Percentiles rank a stretch among this genome's conserved stretches.
These are phyloP conservation scores for Crotalus helleri DNA, from an alignment of 2,113 vertebrate species.

Conservation along the genomic window DNA sequence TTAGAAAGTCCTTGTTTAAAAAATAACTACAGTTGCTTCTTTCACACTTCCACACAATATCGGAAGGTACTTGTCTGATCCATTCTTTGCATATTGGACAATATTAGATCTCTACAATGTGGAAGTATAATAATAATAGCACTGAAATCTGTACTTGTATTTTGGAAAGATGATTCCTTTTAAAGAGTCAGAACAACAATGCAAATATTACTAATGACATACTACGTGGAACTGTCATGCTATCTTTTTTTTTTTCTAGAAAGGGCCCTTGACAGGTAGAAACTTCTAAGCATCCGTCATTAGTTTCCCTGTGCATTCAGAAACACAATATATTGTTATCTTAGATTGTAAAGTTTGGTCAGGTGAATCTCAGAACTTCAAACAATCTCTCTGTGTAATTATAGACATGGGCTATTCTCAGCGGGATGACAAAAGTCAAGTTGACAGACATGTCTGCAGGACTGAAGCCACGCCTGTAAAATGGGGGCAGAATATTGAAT, in stretches of 20 bases:
- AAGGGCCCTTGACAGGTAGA: not conserved
- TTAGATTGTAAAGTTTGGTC: accelerated
- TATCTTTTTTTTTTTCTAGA: not conserved
- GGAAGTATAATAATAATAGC: not conserved
- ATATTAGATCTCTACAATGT: not conserved
- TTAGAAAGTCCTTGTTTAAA: constrained; percentile 43
- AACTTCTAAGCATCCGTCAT: not conserved
- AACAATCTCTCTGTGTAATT: not conserved
- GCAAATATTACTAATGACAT: not conserved
- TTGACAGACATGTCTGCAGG: not conserved
- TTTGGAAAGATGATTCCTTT: not conserved
- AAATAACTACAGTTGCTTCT: constrained; percentile 21
- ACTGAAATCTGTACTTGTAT: constrained; percentile 9
- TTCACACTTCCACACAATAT: constrained; percentile 37
- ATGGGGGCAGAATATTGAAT: not conserved
- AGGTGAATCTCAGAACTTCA: not conserved
- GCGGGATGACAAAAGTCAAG: not conserved
- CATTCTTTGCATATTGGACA: not conserved
- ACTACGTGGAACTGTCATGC: not conserved
- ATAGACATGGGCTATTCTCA: not conserved
- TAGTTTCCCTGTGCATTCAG: not conserved
- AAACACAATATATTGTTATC: not conserved
- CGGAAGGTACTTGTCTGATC: constrained; percentile 44
- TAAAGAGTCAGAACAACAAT: not conserved
- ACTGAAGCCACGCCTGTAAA: not conserved